These are phyloP conservation scores for Sakesphorus luctuosus DNA, from an alignment of 2,113 vertebrate species.

Conservation along the genomic window DNA sequence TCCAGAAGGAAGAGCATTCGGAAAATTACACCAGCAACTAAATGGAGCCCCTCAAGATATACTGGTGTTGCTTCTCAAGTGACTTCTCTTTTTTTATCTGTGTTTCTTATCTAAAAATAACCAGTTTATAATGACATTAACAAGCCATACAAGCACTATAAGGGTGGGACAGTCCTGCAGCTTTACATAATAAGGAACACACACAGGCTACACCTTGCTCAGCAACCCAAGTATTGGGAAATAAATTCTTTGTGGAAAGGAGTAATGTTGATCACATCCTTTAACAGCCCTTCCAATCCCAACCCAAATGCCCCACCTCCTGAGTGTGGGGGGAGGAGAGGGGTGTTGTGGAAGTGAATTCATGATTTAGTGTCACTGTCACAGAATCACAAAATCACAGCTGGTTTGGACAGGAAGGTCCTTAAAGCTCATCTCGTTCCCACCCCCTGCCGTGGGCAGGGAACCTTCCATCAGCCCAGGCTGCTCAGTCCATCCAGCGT, in stretches of 20 bases:
- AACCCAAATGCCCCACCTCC: neutral
- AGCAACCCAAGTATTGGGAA: neutral
- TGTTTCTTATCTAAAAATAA: neutral
- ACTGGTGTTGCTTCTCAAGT: neutral
- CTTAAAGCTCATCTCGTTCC: neutral
- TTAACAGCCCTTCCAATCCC: neutral
- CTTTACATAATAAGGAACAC: neutral
- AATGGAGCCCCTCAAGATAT: neutral
- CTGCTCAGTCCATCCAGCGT: neutral
- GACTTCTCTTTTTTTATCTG: neutral
- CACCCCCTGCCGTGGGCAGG: neutral
- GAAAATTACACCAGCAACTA: neutral
- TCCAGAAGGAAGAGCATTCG: neutral
- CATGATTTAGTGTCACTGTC: neutral
- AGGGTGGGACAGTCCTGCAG: slow-evolving; percentile 26
- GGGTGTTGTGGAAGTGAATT: neutral
- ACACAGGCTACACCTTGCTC: neutral
- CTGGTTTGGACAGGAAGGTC: neutral
- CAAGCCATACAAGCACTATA: neutral
- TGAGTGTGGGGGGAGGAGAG: neutral
- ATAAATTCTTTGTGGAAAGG: neutral
- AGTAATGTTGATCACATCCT: neutral
- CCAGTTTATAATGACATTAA: neutral
- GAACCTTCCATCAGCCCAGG: neutral
- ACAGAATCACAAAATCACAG: neutral